Percentiles rank a stretch among this genome's conserved stretches.
phyloP scores from a whole-genome alignment of 2,113 vertebrate species.

The Rallus limicola region DNA sequence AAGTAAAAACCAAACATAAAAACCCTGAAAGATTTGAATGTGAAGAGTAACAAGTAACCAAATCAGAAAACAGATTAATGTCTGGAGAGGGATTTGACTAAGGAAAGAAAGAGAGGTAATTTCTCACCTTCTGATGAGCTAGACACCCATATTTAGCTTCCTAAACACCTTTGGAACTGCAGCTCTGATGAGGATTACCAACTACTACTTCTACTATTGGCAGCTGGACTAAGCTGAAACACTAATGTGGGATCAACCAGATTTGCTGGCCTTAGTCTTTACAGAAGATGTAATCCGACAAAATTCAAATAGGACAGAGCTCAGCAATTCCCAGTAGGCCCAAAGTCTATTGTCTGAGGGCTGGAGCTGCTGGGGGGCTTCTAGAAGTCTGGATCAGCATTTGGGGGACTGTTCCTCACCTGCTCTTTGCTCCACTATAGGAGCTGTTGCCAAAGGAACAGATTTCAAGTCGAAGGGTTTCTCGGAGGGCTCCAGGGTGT shows the following conservation, averaged over 20 bases:
- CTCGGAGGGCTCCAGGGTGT: slow-evolving; percentile 82
- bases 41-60: neutral
- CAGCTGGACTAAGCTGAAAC: neutral
- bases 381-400: neutral
- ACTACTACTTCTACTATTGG: neutral
- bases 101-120: neutral
- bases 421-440: slow-evolving; percentile 76
- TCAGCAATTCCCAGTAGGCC: neutral
- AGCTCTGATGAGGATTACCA: neutral
- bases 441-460: slow-evolving; percentile 81
- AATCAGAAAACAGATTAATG: neutral
- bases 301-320: neutral
- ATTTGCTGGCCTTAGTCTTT: neutral
- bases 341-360: neutral
- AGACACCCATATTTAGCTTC: neutral
- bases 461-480: slow-evolving; percentile 85
- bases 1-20: neutral
- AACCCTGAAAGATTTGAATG: neutral
- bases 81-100: neutral
- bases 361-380: neutral
- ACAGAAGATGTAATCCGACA: neutral
- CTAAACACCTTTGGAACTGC: neutral
- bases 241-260: neutral
- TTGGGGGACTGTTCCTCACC: slow-evolving; percentile 53
- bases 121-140: neutral